Conservation (phyloP, 1,140 invertebrate genomes). For the Philotrypesis tridentata region DNA sequence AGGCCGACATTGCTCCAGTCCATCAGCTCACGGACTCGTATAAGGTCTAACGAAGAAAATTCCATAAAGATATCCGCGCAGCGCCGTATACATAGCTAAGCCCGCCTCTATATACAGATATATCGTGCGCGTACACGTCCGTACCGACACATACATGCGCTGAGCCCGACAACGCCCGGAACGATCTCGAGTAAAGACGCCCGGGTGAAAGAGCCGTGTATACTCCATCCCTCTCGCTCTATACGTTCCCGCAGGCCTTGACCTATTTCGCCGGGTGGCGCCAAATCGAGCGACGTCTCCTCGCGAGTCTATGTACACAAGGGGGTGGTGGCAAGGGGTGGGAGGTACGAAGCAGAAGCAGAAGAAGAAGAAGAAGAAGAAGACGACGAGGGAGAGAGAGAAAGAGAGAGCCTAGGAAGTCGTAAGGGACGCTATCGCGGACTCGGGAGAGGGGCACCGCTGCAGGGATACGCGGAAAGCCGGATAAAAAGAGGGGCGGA, state of each 20-base stretch:
- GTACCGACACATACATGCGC: not conserved
- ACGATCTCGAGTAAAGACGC: slow-evolving; percentile 19
- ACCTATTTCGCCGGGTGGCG: slow-evolving; percentile 68
- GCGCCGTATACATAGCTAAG: too few species aligned
- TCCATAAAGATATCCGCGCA: too few species aligned
- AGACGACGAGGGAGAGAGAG: slow-evolving; percentile 4
- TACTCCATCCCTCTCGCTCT: slow-evolving; percentile 52
- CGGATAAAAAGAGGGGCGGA: slow-evolving; percentile 9
- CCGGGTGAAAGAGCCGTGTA: slow-evolving; percentile 16
- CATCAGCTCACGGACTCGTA: too few species aligned
- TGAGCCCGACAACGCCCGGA: slow-evolving; percentile 17
- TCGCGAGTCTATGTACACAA: slow-evolving; percentile 33
- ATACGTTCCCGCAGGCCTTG: slow-evolving; percentile 65
- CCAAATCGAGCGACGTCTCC: slow-evolving; percentile 65
- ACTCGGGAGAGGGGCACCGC: not conserved
- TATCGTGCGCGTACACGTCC: too few species aligned
- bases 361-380: slow-evolving; percentile 20
- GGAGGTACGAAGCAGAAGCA: slow-evolving; percentile 34
- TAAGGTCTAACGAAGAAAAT: too few species aligned
- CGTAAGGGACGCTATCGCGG: slow-evolving; percentile 16
- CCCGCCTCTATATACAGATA: too few species aligned
- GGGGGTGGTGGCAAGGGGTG: slow-evolving; percentile 44
- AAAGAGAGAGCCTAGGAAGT: slow-evolving; percentile 7
- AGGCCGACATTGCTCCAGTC: too few species aligned
- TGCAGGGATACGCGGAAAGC: not conserved